phyloP scores from a whole-genome alignment of 1,140 invertebrate genomes.

The Apocrypta bakeri region DNA sequence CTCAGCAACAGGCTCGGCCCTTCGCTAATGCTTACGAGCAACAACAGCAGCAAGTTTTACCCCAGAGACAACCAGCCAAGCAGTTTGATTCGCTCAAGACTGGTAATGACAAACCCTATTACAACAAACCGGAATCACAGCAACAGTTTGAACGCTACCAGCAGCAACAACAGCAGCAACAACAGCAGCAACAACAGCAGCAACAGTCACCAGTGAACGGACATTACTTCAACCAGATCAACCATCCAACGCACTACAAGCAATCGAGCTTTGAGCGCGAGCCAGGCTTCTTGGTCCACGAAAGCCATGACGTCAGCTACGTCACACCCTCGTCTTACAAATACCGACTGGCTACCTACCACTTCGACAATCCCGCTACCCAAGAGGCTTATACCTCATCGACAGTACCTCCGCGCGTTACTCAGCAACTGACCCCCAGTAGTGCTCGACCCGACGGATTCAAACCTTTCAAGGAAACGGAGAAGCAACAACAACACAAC shows the following conservation, averaged over 20 bases:
- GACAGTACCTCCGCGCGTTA: constrained; percentile 42
- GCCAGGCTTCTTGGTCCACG: constrained; percentile 66
- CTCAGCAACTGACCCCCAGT: constrained; percentile 27
- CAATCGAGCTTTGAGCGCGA: constrained; percentile 66
- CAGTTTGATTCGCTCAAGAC: constrained; percentile 65
- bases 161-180: constrained; percentile 50
- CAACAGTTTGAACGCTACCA: constrained; percentile 54
- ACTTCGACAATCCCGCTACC: constrained; percentile 47
- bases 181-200: constrained; percentile 41
- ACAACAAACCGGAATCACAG: constrained; percentile 46
- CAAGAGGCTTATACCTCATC: constrained; percentile 44
- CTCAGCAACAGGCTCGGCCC: constrained; percentile 57
- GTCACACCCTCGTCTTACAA: constrained; percentile 65
- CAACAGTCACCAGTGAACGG: constrained; percentile 45
- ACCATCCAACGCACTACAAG: constrained; percentile 59
- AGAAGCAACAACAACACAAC: constrained; percentile 18
- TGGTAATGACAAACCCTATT: constrained; percentile 58
- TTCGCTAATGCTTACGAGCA: constrained; percentile 53
- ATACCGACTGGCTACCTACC: constrained; percentile 60
- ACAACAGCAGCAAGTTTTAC: constrained; percentile 53
- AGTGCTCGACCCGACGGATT: constrained; percentile 10
- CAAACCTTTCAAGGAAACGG: constrained; percentile 21
- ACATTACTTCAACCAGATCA: constrained; percentile 66
- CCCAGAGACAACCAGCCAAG: constrained; percentile 55
- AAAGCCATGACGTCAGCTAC: constrained; percentile 68